Evolutionary conservation across 2,888 invertebrate species (phyloP).

Genomic region (Ischnura elegans): DNA sequence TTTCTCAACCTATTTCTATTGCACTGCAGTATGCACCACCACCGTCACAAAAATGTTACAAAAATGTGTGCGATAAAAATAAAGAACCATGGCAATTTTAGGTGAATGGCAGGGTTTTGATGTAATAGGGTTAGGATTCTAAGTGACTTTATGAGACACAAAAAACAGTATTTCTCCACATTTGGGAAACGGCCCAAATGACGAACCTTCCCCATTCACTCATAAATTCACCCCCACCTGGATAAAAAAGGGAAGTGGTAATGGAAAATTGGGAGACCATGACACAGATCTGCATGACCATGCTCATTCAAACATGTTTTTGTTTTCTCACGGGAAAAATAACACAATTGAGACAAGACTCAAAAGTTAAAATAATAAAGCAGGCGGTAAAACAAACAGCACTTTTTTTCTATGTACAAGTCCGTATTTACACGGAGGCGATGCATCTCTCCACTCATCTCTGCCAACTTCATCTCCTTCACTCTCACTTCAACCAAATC

Average conservation of each 20-base stretch:
- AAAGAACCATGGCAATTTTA: conserved; percentile 67
- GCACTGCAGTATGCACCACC: conserved; percentile 63
- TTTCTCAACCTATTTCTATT: conserved; percentile 67
- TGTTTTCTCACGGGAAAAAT: conserved; percentile 55
- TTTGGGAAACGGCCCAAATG: not conserved
- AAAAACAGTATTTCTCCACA: conserved; percentile 51
- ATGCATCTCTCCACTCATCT: not conserved
- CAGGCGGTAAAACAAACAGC: conserved; percentile 67
- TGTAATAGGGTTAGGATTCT: conserved; percentile 63
- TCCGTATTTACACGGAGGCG: conserved; percentile 56
- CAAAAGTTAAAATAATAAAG: conserved; percentile 53
- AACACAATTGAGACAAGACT: conserved; percentile 62
- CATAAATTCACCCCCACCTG: conserved; percentile 65
- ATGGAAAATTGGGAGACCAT: conserved; percentile 41
- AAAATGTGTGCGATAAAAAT: conserved; percentile 64
- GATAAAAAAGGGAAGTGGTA: conserved; percentile 49
- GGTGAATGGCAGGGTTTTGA: conserved; percentile 63
- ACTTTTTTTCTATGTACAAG: conserved; percentile 66
- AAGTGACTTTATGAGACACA: conserved; percentile 66
- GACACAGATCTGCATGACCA: conserved; percentile 18
- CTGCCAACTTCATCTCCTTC: not conserved
- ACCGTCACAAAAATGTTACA: conserved; percentile 66
- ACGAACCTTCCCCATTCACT: conserved; percentile 43
- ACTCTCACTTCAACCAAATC: not conserved
- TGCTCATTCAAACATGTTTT: conserved; percentile 22